Percentiles rank a stretch among this genome's conserved stretches.
Evolutionary conservation across 2,888 invertebrate species (phyloP).

Genomic region (Augochlorella aurata): DNA sequence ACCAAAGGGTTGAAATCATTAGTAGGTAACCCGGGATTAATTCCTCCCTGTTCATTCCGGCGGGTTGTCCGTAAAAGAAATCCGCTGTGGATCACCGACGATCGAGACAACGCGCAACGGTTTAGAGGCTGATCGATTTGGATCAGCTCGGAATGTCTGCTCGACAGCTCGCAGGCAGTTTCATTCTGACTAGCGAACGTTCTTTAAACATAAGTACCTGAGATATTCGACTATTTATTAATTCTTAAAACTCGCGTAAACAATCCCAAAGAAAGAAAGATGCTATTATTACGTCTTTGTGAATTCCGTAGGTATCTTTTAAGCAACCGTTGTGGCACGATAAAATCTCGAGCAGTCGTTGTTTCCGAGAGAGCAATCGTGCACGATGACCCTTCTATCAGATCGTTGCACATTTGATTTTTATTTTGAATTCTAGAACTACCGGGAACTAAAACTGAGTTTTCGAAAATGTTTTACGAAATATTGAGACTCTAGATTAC

Average conservation of each 20-base stretch:
- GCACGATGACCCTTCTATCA: background rate
- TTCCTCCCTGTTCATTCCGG: conserved; percentile 25
- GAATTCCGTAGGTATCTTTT: conserved; percentile 29
- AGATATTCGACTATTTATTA: conserved; percentile 64
- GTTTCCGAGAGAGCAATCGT: background rate
- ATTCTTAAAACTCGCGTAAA: conserved; percentile 52
- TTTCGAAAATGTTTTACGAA: background rate
- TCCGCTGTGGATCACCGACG: background rate
- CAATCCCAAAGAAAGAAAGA: conserved; percentile 63
- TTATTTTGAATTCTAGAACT: background rate
- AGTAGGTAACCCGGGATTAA: background rate
- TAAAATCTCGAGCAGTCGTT: background rate
- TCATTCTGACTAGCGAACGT: conserved; percentile 54
- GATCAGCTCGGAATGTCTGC: background rate
- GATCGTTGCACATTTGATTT: background rate
- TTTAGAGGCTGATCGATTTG: background rate
- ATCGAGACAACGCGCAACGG: background rate
- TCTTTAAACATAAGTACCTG: conserved; percentile 59
- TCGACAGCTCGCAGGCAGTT: conserved; percentile 26
- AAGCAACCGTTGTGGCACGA: conserved; percentile 17
- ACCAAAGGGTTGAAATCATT: conserved; percentile 21
- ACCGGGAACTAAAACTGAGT: background rate
- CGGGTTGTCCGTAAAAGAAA: conserved; percentile 5
- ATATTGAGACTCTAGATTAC: background rate
- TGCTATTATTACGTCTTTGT: conserved; percentile 52